Percentiles rank a stretch among this genome's conserved stretches.
These are phyloP conservation scores for Anarsia innoxiella DNA, from an alignment of 2,888 invertebrate genomes.

Conservation along the genomic window DNA sequence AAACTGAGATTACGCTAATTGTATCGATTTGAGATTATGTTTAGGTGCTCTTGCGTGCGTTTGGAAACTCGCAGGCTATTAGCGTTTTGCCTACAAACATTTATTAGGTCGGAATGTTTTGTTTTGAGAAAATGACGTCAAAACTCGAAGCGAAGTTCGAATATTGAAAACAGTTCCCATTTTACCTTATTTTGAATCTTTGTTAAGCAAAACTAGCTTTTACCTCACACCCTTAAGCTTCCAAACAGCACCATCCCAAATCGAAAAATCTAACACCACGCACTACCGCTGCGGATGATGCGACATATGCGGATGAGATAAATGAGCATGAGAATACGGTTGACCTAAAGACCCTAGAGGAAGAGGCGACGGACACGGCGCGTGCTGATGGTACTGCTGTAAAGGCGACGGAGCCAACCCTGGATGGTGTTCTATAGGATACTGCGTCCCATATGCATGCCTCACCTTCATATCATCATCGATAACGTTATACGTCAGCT, in stretches of 20 bases:
- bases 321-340: constrained; percentile 69
- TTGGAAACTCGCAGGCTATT: too few relatives aligned
- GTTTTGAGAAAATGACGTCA: too few relatives aligned
- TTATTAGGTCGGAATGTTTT: too few relatives aligned
- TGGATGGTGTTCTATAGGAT: constrained; percentile 80
- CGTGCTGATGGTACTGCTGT: constrained; percentile 84
- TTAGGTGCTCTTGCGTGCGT: too few relatives aligned
- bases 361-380: constrained; percentile 84
- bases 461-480: constrained; percentile 98
- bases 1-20: constrained; percentile 2
- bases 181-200: too few relatives aligned
- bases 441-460: constrained; percentile 90
- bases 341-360: constrained; percentile 73
- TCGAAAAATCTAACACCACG: too few relatives aligned
- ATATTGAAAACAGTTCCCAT: too few relatives aligned
- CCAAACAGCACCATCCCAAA: neutral
- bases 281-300: constrained; percentile 90
- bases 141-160: too few relatives aligned
- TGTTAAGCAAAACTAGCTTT: too few relatives aligned
- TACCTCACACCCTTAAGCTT: too few relatives aligned
- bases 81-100: too few relatives aligned
- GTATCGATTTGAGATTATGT: too few relatives aligned
- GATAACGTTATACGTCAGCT: constrained; percentile 96
- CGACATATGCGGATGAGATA: constrained; percentile 82
- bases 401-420: constrained; percentile 77